phyloP scores from a whole-genome alignment of 2,797 vertebrate species.

The Pachyuromys duprasi region DNA sequence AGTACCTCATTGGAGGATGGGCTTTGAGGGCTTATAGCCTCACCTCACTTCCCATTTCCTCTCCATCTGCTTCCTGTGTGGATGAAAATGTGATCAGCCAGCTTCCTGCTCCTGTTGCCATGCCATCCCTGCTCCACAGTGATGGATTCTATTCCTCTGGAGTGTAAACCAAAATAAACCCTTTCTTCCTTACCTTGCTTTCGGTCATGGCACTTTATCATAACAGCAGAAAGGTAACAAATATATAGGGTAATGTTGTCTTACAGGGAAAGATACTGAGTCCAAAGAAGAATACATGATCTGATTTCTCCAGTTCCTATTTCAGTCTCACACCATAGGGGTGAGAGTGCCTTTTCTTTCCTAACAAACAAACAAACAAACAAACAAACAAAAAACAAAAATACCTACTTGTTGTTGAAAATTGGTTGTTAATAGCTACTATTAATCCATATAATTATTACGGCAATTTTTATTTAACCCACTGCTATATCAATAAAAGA shows the following conservation, averaged over 20 bases:
- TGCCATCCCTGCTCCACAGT: too few relatives aligned
- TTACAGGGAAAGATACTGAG: background rate
- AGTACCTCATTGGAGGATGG: background rate
- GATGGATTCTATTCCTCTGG: background rate
- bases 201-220: background rate
- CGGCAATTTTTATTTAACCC: too few relatives aligned
- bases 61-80: background rate
- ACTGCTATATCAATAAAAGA: too few relatives aligned
- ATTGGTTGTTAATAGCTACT: too few relatives aligned
- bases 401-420: too few relatives aligned
- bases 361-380: background rate
- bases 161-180: background rate
- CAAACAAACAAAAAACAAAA: background rate
- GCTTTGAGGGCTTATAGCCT: background rate
- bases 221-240: background rate
- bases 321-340: background rate
- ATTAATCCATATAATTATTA: too few relatives aligned
- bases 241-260: background rate
- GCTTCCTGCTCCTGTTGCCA: background rate
- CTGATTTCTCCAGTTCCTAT: background rate
- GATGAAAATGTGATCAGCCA: background rate
- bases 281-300: background rate
- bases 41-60: background rate
- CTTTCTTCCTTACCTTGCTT: background rate
- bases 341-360: background rate